Conservation (phyloP, 2,888 invertebrate species). For the Andrena marginata region DNA sequence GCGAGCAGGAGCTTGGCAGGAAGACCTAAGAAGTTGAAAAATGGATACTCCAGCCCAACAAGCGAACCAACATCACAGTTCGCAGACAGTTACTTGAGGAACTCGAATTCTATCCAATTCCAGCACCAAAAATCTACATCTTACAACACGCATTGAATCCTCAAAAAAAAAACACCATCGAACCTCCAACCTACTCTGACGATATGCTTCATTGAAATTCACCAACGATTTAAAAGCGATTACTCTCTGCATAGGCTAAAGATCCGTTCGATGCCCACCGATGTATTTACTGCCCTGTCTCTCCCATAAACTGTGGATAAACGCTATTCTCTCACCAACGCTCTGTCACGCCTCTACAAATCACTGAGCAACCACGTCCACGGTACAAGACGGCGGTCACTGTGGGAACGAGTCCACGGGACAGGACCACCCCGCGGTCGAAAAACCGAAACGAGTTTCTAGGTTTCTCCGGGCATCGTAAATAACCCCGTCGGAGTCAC, state of each 20-base stretch:
- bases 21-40: conserved; percentile 2
- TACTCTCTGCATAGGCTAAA: not conserved
- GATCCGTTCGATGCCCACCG: not conserved
- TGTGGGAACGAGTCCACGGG: conserved; percentile 28
- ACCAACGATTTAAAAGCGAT: too few species aligned
- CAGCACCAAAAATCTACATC: too few species aligned
- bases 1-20: conserved; percentile 8
- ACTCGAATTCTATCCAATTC: too few species aligned
- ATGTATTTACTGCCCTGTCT: not conserved
- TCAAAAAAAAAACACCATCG: too few species aligned
- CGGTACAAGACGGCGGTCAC: conserved; percentile 8
- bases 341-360: conserved; percentile 20
- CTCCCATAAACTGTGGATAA: not conserved
- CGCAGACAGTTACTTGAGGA: too few species aligned
- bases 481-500: conserved; percentile 64
- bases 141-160: too few species aligned
- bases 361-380: conserved; percentile 9
- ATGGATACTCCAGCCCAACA: conserved; percentile 3
- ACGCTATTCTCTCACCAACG: not conserved
- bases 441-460: conserved; percentile 74
- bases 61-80: not conserved
- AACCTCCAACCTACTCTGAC: too few species aligned
- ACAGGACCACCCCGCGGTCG: conserved; percentile 65
- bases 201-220: too few species aligned
- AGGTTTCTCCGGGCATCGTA: conserved; percentile 64